Base-by-base conservation (phyloP, 23 tunicate species). In the Styela clava region DNA sequence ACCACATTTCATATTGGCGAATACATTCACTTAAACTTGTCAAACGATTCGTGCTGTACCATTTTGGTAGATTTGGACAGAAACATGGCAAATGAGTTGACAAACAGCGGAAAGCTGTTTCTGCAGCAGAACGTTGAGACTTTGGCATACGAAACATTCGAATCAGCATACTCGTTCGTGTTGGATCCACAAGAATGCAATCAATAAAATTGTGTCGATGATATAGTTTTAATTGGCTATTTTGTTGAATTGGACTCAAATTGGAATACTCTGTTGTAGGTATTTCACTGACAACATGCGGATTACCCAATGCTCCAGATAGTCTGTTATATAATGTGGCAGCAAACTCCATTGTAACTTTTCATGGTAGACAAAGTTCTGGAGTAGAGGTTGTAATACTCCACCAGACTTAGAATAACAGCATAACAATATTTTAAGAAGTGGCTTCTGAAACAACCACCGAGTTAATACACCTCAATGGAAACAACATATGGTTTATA, bases 1-100 rank as follows among this genome's bases (percentile, higher is more conserved):
- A 88, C 88, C 95, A 88, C 25, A 67, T 62, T 29, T 72, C 69
- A 20, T 84, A 68, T 1, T 56, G 78, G 56, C 97, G 52, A 24
- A 91, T 82, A n/a, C 71, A 23, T 22, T 69, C 79, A 61, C 88
- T 82, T 56, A 76, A 76, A 76, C 2, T 76, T 22, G 81, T 76
- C 32, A 76, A 52, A 20, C 52, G 52, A 52, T 76, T 76, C 18
- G 65, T 18, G 9, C 64, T 44, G n/a, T 76, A 76, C 81, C 81
- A 76, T 21, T 19, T 27, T 12, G 64, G 37, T 16, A 76, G 44
- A 52, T 76, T 76, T 19, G 61, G 31, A 44, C 44, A 76, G 19
- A 86, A 67, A 18, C 51, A 20, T 25, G 81, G 81, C 23, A 76
- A 21, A 44, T 76, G 81, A 16, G 64, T 24, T 20, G 65, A 76